A percentile compares a stretch with the other conserved stretches of the same genome.
phyloP scores from a whole-genome alignment of 2,113 vertebrate genomes.

The Xiphias gladius region DNA sequence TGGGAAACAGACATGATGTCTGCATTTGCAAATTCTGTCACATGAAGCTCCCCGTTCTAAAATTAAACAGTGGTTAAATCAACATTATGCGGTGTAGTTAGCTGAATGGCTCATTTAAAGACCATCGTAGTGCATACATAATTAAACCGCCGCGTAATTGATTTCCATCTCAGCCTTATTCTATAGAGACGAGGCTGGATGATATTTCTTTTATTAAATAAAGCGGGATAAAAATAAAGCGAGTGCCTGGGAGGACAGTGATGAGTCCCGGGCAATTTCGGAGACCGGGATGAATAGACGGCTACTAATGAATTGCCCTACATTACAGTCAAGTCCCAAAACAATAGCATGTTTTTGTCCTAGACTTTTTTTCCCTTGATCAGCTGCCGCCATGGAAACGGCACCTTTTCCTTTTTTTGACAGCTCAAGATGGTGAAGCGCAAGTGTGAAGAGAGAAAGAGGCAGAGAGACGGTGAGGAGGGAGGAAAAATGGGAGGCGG shows the following conservation, averaged over 20 bases:
- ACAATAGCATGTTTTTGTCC: slow-evolving; percentile 57
- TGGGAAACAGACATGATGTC: slow-evolving; percentile 33
- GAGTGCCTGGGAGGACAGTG: slow-evolving; percentile 43
- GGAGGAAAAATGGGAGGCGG: background rate
- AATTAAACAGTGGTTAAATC: slow-evolving; percentile 70
- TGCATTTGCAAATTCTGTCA: slow-evolving; percentile 46
- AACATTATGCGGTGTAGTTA: slow-evolving; percentile 62
- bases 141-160: slow-evolving; percentile 71
- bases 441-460: slow-evolving; percentile 19
- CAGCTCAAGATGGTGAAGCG: slow-evolving; percentile 56
- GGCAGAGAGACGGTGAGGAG: background rate
- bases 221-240: slow-evolving; percentile 58
- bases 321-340: slow-evolving; percentile 38
- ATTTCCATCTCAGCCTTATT: slow-evolving; percentile 62
- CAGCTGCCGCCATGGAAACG: slow-evolving; percentile 67
- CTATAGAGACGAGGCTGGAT: slow-evolving; percentile 57
- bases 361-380: slow-evolving; percentile 54
- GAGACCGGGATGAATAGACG: slow-evolving; percentile 23
- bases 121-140: slow-evolving; percentile 57
- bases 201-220: slow-evolving; percentile 58
- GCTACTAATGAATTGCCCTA: slow-evolving; percentile 45
- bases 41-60: slow-evolving; percentile 28
- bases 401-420: slow-evolving; percentile 42
- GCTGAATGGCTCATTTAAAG: slow-evolving; percentile 61
- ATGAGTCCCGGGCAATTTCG: slow-evolving; percentile 49